A percentile compares a stretch with the other conserved stretches of the same genome.
Evolutionary conservation across 1,140 invertebrate species (phyloP).

Genomic region (Paracyclopina nana): DNA sequence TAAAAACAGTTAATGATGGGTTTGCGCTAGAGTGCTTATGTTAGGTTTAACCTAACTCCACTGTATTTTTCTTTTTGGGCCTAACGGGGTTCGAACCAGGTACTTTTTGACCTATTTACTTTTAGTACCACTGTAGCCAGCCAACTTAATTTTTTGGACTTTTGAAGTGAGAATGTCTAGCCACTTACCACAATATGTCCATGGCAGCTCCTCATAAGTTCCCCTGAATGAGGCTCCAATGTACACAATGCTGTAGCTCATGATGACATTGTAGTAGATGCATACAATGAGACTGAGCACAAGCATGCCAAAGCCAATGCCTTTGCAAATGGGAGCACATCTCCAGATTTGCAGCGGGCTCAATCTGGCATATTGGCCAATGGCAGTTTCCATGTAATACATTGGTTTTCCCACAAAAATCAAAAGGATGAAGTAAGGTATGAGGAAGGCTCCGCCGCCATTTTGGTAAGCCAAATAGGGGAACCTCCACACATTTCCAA

Average conservation of each 20-base stretch:
- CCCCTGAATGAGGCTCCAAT: constrained; percentile 7
- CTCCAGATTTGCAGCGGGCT: constrained; percentile 7
- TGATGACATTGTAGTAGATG: constrained; percentile 26
- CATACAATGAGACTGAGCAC: constrained; percentile 25
- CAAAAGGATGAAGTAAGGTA: constrained; percentile 31
- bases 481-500: constrained; percentile 23
- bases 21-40: no score
- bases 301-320: constrained; percentile 28
- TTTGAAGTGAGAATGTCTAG: no score
- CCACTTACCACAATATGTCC: constrained; percentile 3
- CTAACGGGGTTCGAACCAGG: no score
- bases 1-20: no score
- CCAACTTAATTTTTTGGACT: no score
- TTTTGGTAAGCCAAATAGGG: constrained; percentile 32
- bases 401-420: constrained; percentile 28
- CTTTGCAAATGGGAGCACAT: constrained; percentile 20
- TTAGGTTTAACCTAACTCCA: no score
- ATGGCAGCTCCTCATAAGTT: neutral
- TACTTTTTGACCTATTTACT: no score
- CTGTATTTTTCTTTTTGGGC: no score
- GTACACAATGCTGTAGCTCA: constrained; percentile 15
- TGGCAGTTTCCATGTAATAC: constrained; percentile 33
- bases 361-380: constrained; percentile 46
- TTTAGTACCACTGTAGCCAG: no score
- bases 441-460: constrained; percentile 32